Conservation (phyloP, 2,888 invertebrate genomes). For the Tricholauxania praeusta region DNA sequence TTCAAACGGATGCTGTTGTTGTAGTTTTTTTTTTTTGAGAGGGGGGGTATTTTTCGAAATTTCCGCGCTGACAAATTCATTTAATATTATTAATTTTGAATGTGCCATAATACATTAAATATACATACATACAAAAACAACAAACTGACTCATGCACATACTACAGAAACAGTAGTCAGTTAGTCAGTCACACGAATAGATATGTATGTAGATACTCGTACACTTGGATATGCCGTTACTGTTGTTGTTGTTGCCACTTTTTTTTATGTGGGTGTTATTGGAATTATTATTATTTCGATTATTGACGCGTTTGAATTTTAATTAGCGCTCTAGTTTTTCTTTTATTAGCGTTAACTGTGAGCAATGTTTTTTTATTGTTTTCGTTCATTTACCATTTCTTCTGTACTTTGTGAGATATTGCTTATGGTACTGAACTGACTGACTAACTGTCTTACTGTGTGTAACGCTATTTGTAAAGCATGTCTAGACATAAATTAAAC, state of each 20-base stretch:
- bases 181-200: too few relatives aligned
- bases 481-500: constrained; percentile 30
- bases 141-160: not conserved
- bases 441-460: not conserved
- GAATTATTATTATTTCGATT: constrained; percentile 39
- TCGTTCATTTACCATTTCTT: not conserved
- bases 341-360: not conserved
- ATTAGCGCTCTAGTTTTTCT: constrained; percentile 41
- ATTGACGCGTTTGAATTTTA: constrained; percentile 45
- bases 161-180: too few relatives aligned
- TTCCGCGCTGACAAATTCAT: constrained; percentile 55
- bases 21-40: not conserved
- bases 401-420: not conserved
- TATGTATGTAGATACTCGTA: too few relatives aligned
- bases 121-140: not conserved
- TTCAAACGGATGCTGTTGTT: not conserved
- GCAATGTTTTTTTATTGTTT: constrained; percentile 8
- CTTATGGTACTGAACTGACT: not conserved
- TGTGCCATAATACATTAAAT: constrained; percentile 35
- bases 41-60: not conserved
- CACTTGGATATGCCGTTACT: too few relatives aligned
- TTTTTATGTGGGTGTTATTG: constrained; percentile 15
- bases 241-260: too few relatives aligned
- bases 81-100: constrained; percentile 62
- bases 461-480: constrained; percentile 8